Conservation (phyloP, 2,888 invertebrate species). For the Apodemia zela region DNA sequence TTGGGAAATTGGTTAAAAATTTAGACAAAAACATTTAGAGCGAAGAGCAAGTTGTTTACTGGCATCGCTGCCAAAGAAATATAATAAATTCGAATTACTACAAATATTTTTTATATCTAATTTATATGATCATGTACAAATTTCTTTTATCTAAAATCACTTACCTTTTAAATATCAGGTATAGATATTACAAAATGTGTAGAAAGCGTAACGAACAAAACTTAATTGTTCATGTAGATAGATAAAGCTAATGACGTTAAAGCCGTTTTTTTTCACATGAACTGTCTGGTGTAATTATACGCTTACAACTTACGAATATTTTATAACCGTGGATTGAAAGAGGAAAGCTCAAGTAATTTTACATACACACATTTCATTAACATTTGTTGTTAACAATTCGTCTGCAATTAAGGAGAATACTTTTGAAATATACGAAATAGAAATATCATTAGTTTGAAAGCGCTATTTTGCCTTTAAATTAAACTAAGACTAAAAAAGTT, state of each 20-base stretch:
- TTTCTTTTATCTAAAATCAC: not conserved
- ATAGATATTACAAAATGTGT: constrained; percentile 39
- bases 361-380: not conserved
- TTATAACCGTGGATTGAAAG: constrained; percentile 10
- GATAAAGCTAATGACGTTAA: constrained; percentile 28
- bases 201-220: constrained; percentile 60
- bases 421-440: not conserved
- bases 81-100: not conserved
- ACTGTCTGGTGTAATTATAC: constrained; percentile 15
- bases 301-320: constrained; percentile 16
- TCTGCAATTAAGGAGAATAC: not conserved
- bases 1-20: too few relatives aligned
- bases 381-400: not conserved
- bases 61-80: too few relatives aligned
- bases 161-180: not conserved
- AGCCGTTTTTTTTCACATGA: constrained; percentile 14
- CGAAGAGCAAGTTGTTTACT: too few relatives aligned
- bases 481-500: too few relatives aligned
- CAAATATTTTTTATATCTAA: not conserved
- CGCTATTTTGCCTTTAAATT: too few relatives aligned
- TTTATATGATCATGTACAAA: not conserved
- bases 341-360: constrained; percentile 9
- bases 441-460: not conserved
- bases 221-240: constrained; percentile 35
- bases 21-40: too few relatives aligned